Base-by-base conservation (phyloP, 30 jellyfish, hydroid and myxozoan genomes). In the Mastigias papua region DNA sequence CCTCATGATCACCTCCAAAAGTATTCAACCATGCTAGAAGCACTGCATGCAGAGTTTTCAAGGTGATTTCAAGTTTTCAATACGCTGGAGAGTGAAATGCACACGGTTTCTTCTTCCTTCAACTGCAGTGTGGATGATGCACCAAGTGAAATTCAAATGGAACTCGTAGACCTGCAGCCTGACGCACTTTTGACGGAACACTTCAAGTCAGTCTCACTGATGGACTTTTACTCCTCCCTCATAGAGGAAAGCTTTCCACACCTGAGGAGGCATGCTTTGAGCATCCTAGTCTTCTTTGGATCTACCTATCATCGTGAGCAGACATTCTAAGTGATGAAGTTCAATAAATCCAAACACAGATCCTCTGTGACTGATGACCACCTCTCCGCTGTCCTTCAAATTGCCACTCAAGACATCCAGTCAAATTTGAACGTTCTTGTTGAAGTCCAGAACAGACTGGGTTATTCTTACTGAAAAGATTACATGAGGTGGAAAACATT, bases 81-180 rank as follows among this genome's bases (percentile, higher is more conserved):
- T 2, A 31, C 64, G 9, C 67, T 31, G 21, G 28, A 42, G 27
- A 16, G 67, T 42, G 46, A 33, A 42, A 10, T 73, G 51, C 27
- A 5, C 42, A 30, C 32, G 67, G 21, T 33, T 31, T 33, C 29
- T 30, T 42, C 68, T 30, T 78, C 84, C 51, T 73, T 31, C 23
- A 33, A 42, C 67, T 42, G 51, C 60, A 50, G 60, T 42, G 22
- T 73, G 51, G 84, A 67, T 73, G 67, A 73, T 25, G 84, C 73
- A 31, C 66, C 42, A 73, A 50, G 60, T 30, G 60, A 42, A 67
- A 3, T 11, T 42, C 68, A 73, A 27, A 73, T 73, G 35, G 84
- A 73, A 73, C 84, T 73, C 42, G 9, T 73, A 17, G 68, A 73
- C 51, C 51, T 34, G 35, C 73, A 73, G 29, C 54, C 74, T 33